Conservation (phyloP, 2,888 invertebrate species). For the Serripes groenlandicus region DNA sequence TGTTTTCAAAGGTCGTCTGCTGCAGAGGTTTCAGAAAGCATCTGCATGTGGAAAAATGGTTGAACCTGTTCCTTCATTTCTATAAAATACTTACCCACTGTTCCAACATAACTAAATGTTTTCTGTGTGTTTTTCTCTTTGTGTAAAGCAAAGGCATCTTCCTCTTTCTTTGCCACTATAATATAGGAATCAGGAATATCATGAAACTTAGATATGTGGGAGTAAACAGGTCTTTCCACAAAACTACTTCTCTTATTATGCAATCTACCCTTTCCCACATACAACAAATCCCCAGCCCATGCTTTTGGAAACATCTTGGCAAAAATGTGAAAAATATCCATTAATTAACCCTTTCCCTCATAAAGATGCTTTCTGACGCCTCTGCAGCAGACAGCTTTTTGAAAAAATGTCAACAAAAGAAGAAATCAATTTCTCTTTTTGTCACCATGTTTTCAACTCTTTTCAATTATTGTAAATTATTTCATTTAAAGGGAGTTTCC, state of each 20-base stretch:
- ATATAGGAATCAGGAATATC: no score
- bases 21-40: neutral
- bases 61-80: no score
- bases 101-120: slow-evolving; percentile 55
- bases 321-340: no score
- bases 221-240: no score
- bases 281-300: no score
- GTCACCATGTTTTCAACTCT: neutral
- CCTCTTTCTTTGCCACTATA: slow-evolving; percentile 56
- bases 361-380: neutral
- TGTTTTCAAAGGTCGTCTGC: neutral
- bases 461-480: neutral
- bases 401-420: neutral
- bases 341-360: neutral
- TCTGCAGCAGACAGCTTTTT: neutral
- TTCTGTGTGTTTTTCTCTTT: slow-evolving; percentile 53
- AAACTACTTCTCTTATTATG: neutral
- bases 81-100: slow-evolving; percentile 54
- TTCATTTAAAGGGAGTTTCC: neutral
- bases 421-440: neutral
- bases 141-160: slow-evolving; percentile 35
- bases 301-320: no score
- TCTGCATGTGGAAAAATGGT: neutral
- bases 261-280: no score
- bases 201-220: no score